Evolutionary conservation across 2,113 vertebrate genomes (phyloP).

Genomic region (Menidia beryllina): DNA sequence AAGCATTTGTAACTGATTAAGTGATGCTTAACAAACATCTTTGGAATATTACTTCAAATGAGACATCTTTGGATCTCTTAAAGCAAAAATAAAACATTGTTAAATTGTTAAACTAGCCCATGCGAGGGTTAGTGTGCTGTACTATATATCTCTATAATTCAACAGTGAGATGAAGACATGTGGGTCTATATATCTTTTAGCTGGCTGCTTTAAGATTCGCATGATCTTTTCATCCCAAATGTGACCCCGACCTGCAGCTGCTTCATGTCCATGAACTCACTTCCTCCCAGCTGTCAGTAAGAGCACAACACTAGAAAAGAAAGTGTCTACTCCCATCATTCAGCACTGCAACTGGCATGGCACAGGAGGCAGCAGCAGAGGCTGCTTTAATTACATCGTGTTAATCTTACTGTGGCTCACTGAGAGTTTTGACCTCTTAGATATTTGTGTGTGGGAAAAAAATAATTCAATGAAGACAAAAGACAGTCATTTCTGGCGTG

Average conservation of each 20-base stretch:
- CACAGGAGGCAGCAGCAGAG: slow-evolving; percentile 27
- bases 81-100: background rate
- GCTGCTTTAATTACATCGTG: slow-evolving; percentile 20
- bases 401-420: slow-evolving; percentile 36
- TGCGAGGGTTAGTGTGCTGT: background rate
- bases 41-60: background rate
- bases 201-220: slow-evolving; percentile 6
- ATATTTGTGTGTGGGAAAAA: slow-evolving; percentile 11
- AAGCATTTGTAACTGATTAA: background rate
- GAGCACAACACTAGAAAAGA: slow-evolving; percentile 21
- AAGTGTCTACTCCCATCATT: slow-evolving; percentile 50
- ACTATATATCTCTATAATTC: background rate
- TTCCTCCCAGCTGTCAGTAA: slow-evolving; percentile 69
- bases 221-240: slow-evolving; percentile 5
- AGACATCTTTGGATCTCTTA: background rate
- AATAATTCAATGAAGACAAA: slow-evolving; percentile 19
- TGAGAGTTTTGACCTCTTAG: slow-evolving; percentile 37
- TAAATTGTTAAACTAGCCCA: background rate
- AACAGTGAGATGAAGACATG: slow-evolving; percentile 2
- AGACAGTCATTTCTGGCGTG: background rate
- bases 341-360: slow-evolving; percentile 23
- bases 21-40: background rate
- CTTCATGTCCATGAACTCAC: slow-evolving; percentile 40
- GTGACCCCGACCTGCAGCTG: slow-evolving; percentile 66
- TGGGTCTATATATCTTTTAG: slow-evolving; percentile 8